These are phyloP conservation scores for Procapra przewalskii DNA, from an alignment of 2,113 vertebrate species.

Conservation along the genomic window DNA sequence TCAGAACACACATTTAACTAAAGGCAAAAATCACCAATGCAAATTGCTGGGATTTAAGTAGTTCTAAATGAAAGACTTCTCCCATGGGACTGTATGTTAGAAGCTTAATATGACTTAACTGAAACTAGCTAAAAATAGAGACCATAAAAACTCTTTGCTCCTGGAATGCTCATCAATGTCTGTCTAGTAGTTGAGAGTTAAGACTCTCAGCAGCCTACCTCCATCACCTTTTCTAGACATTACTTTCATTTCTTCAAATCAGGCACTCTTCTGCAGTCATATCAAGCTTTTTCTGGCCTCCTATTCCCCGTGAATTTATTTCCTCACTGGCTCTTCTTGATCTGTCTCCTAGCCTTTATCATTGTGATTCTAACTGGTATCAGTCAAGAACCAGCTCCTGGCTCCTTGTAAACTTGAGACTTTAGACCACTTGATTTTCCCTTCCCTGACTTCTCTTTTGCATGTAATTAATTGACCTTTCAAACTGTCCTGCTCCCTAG, in stretches of 20 bases:
- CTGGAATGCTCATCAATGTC: neutral
- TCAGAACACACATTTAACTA: neutral
- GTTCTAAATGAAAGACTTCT: neutral
- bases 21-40: neutral
- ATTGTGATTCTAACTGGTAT: neutral
- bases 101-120: neutral
- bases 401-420: neutral
- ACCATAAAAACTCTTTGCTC: neutral
- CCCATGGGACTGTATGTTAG: neutral
- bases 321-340: neutral
- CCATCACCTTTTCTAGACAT: neutral
- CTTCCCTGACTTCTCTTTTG: neutral
- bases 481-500: neutral
- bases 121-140: neutral
- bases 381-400: neutral
- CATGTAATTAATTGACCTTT: neutral
- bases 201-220: neutral
- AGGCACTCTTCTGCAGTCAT: neutral
- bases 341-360: neutral
- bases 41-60: neutral
- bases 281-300: neutral
- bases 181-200: neutral
- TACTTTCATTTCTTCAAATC: neutral
- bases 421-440: neutral
- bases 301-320: neutral